phyloP scores from a whole-genome alignment of 2,113 vertebrate species.

The Junco hyemalis region DNA sequence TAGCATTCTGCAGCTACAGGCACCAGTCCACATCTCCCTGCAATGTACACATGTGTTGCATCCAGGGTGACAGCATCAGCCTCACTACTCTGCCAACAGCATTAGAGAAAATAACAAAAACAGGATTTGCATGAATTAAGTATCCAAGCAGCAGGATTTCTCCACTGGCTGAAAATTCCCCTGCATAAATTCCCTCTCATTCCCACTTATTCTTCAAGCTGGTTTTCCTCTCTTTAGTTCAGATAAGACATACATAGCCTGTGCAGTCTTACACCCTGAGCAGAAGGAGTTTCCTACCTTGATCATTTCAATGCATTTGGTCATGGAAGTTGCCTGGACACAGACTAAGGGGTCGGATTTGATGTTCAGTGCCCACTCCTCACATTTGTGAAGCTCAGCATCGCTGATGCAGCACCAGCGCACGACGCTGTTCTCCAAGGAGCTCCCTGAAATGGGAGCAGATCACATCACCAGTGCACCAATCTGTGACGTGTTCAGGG shows the following conservation, averaged over 20 bases:
- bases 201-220: neutral
- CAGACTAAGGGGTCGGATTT: conserved; percentile 86
- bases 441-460: conserved; percentile 77
- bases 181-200: neutral
- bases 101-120: neutral
- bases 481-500: neutral
- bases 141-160: neutral
- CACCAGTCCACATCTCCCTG: conserved; percentile 84
- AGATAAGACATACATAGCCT: neutral
- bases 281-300: conserved; percentile 72
- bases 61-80: conserved; percentile 88
- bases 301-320: conserved; percentile 86
- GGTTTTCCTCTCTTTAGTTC: neutral
- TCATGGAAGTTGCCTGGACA: conserved; percentile 80
- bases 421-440: conserved; percentile 86
- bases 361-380: conserved; percentile 87
- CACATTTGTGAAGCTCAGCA: conserved; percentile 86
- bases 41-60: conserved; percentile 84
- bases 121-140: neutral
- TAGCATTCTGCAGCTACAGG: conserved; percentile 88
- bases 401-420: conserved; percentile 91
- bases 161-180: neutral
- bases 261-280: neutral
- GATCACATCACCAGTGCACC: neutral
- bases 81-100: conserved; percentile 80